Conservation (phyloP, 2,113 vertebrate genomes). For the Egretta garzetta region DNA sequence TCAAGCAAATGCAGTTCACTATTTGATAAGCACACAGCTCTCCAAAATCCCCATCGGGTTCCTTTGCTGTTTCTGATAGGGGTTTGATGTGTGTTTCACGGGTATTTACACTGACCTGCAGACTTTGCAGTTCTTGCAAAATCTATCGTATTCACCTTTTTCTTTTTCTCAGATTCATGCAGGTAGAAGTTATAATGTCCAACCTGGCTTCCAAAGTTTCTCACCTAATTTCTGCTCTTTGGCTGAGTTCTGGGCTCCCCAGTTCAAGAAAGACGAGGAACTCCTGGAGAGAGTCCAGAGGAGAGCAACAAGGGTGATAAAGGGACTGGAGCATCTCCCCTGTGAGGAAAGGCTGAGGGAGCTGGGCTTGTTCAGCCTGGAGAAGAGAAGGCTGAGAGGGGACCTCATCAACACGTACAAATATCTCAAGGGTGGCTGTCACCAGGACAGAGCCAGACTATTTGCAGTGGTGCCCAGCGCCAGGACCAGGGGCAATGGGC, state of each 20-base stretch:
- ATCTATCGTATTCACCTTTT: background rate
- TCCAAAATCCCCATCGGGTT: background rate
- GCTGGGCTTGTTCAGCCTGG: too few species aligned
- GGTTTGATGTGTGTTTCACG: background rate
- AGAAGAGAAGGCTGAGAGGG: too few species aligned
- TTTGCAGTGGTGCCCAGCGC: too few species aligned
- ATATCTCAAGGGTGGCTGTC: too few species aligned
- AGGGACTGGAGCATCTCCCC: too few species aligned
- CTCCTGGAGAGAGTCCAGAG: too few species aligned
- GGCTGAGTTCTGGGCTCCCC: background rate
- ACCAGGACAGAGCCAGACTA: too few species aligned
- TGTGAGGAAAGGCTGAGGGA: too few species aligned
- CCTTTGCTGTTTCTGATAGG: background rate
- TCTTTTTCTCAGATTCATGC: background rate
- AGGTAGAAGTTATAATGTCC: background rate
- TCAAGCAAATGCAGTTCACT: background rate
- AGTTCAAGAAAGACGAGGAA: too few species aligned
- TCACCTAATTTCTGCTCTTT: background rate
- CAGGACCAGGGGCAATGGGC: too few species aligned
- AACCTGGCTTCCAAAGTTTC: background rate
- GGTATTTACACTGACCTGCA: background rate
- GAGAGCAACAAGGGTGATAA: too few species aligned
- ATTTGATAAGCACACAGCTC: background rate
- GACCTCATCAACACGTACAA: too few species aligned
- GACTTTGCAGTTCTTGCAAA: background rate